Base-by-base conservation (phyloP, 2,797 vertebrate genomes). In the Alosa sapidissima region DNA sequence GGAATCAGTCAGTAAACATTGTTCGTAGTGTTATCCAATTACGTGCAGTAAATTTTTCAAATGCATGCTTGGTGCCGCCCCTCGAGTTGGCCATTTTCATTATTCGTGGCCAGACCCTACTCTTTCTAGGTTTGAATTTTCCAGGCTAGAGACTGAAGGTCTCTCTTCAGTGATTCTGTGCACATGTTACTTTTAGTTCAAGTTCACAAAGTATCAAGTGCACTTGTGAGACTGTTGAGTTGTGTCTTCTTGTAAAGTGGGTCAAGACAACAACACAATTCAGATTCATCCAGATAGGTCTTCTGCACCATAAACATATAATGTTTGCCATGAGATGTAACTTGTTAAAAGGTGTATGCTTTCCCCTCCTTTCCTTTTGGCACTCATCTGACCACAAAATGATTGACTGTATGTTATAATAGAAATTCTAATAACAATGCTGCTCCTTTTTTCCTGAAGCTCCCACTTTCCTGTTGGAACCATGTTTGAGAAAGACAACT, bases 401-500 rank as follows among this genome's bases (percentile, higher is more conserved):
- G 65, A 65, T 28, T 19, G 65, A 36, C 68, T 75, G 5, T 41
- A 75, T 75, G 36, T 75, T 14, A 2, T 11, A 16, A 36, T 14
- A 72, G 41, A 72, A 33, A 75, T 41, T 75, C 14, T 72, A 75
- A 75, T 28, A 41, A 75, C 19, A 14, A 5, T 75, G 13, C 68
- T 75, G 33, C 33, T 36, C 1, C 36, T 45, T 6, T 75, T 36
- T 75, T n/a, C 19, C 19, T 78, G 1, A 19, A 47, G 72, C 36
- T 28, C 5, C 14, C 16, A 21, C 72, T 78, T 21, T 78, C 36
- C 16, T 16, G 36, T 72, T 16, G 81, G 78, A 93, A 84, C 84
- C 0, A 96, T 96, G 95, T 95, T 95, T 89, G 95, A 95, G 87
- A 93, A 93, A 52, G 93, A 93, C 91, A 91, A 93, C 24, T 97